Percentiles rank a stretch among this genome's conserved stretches.
Evolutionary conservation across 2,888 invertebrate species (phyloP).

Genomic region (Odontocerum albicorne): DNA sequence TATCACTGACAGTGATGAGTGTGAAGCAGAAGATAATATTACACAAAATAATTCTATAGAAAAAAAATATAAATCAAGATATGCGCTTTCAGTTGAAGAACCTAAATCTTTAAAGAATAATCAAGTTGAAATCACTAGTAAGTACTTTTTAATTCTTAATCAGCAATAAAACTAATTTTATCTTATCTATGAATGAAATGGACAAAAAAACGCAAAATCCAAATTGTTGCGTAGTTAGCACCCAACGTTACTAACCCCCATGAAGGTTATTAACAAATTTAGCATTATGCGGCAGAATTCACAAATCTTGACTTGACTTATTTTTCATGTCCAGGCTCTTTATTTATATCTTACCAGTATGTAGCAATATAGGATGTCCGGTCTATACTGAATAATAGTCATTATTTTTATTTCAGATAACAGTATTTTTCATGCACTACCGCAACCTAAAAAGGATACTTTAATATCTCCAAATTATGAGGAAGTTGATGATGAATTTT

Average conservation of each 20-base stretch:
- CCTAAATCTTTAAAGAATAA: background rate
- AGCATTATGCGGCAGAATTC: no score
- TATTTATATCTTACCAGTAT: background rate
- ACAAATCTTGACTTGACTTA: background rate
- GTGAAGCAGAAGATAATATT: no score
- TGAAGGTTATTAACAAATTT: no score
- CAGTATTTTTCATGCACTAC: constrained; percentile 45
- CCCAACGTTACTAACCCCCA: no score
- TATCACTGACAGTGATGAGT: constrained; percentile 50
- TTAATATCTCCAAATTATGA: constrained; percentile 38
- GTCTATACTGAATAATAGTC: background rate
- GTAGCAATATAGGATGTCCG: background rate
- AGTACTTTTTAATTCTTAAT: no score
- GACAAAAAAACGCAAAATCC: no score
- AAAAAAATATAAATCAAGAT: no score
- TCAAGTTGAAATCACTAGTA: no score
- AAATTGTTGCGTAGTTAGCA: no score
- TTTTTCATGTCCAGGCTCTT: background rate
- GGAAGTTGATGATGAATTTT: constrained; percentile 66
- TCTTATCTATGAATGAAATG: no score
- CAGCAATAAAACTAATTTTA: no score
- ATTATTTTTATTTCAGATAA: constrained; percentile 12
- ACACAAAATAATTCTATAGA: no score
- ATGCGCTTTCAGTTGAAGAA: constrained; percentile 32
- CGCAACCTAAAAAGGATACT: constrained; percentile 49